A percentile compares a stretch with the other conserved stretches of the same genome.
Evolutionary conservation across 2,888 invertebrate species (phyloP).

Genomic region (Parthenolecanium corni): DNA sequence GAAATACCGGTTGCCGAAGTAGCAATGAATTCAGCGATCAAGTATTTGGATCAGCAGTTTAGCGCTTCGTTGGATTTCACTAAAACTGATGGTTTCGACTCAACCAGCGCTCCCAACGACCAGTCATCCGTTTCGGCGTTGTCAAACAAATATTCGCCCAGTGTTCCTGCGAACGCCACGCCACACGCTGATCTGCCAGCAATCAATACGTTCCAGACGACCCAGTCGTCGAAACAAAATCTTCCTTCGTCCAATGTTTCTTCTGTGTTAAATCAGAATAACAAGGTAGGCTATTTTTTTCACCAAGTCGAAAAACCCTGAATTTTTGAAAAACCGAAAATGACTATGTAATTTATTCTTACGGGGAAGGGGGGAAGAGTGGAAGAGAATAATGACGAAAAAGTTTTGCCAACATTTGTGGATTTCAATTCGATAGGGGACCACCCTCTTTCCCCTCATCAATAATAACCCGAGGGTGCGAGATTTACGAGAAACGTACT

Average conservation of each 20-base stretch:
- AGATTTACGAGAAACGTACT: too few species aligned
- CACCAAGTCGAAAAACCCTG: too few species aligned
- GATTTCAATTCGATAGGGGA: too few species aligned
- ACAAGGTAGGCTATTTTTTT: constrained; percentile 1
- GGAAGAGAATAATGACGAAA: too few species aligned
- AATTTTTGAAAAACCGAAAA: too few species aligned
- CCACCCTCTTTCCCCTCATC: too few species aligned
- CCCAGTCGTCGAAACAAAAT: constrained; percentile 12
- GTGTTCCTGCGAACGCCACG: constrained; percentile 1
- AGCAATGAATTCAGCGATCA: constrained; percentile 17
- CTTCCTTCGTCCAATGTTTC: constrained; percentile 11
- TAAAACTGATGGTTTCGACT: constrained; percentile 14
- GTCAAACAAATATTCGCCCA: constrained; percentile 19
- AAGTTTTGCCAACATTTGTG: too few species aligned
- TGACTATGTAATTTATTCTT: too few species aligned
- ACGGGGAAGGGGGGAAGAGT: too few species aligned
- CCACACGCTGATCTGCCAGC: constrained; percentile 15
- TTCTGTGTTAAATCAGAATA: constrained; percentile 21
- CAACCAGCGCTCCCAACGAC: not conserved
- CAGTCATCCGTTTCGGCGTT: constrained; percentile 2
- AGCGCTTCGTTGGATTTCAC: not conserved
- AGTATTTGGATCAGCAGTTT: constrained; percentile 21
- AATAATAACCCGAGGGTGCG: too few species aligned
- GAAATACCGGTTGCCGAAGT: constrained; percentile 17
- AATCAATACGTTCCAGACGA: constrained; percentile 22